Conservation (phyloP, 2,113 vertebrate species). For the Pyrgilauda ruficollis region DNA sequence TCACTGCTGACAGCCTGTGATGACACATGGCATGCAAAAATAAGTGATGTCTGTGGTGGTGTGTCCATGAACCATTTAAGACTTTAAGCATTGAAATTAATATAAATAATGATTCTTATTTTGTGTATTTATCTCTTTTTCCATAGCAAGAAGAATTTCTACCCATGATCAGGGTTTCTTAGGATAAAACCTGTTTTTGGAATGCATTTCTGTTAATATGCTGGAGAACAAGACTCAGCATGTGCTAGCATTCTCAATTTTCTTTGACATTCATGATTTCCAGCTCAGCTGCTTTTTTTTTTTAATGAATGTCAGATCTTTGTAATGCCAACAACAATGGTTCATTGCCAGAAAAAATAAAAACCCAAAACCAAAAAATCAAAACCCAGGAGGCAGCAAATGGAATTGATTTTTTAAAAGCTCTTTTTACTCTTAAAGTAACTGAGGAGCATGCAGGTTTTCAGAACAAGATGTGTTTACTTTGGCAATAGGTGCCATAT, state of each 20-base stretch:
- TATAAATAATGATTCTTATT: neutral
- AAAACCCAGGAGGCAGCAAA: neutral
- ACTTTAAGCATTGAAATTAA: neutral
- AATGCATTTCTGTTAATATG: neutral
- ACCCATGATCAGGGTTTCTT: neutral
- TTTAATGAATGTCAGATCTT: neutral
- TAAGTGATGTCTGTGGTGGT: neutral
- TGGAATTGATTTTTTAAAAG: neutral
- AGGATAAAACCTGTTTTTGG: neutral
- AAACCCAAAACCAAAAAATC: neutral
- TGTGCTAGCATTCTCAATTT: conserved; percentile 23
- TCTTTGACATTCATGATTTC: conserved; percentile 32
- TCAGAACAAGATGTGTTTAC: neutral
- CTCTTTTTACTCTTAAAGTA: neutral
- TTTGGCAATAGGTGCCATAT: conserved; percentile 15
- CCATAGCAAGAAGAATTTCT: neutral
- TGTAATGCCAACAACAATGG: neutral
- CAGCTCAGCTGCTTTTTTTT: neutral
- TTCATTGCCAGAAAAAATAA: neutral
- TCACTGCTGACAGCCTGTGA: neutral
- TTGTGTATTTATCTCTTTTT: neutral
- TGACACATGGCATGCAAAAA: conserved; percentile 3
- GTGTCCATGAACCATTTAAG: neutral
- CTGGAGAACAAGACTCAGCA: neutral
- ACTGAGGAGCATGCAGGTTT: neutral